phyloP scores from a whole-genome alignment of 2,113 vertebrate species.

The Ivindomyrus marchei region DNA sequence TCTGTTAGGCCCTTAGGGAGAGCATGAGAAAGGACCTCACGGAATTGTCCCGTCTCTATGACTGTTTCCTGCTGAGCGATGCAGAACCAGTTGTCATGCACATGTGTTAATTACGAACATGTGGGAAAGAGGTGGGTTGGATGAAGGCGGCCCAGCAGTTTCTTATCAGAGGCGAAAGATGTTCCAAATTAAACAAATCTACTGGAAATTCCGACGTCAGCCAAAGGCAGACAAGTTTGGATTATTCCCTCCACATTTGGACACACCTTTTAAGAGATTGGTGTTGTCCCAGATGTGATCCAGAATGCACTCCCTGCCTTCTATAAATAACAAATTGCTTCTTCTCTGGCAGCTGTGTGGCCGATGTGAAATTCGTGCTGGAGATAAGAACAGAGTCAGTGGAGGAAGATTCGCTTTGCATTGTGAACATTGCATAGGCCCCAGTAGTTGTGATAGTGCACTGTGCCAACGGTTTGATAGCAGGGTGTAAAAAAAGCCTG shows the following conservation, averaged over 20 bases:
- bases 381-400: not conserved
- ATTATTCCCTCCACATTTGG: not conserved
- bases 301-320: not conserved
- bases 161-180: not conserved
- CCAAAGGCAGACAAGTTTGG: not conserved
- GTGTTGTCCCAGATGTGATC: not conserved
- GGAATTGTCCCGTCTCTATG: not conserved
- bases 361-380: not conserved
- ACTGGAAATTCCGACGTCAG: not conserved
- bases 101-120: not conserved
- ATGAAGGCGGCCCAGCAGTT: not conserved
- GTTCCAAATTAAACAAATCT: not conserved
- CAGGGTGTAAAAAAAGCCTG: not conserved
- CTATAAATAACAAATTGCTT: not conserved
- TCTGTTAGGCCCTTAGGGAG: not conserved
- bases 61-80: not conserved
- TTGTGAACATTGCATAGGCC: not conserved
- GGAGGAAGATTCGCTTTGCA: not conserved
- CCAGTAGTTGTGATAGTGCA: not conserved
- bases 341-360: not conserved
- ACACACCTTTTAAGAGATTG: slow-evolving; percentile 15
- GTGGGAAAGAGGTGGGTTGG: not conserved
- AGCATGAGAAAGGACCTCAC: not conserved
- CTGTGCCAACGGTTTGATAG: not conserved
- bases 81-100: not conserved